Evolutionary conservation across 2,113 vertebrate species (phyloP).

Genomic region (Sialia sialis): DNA sequence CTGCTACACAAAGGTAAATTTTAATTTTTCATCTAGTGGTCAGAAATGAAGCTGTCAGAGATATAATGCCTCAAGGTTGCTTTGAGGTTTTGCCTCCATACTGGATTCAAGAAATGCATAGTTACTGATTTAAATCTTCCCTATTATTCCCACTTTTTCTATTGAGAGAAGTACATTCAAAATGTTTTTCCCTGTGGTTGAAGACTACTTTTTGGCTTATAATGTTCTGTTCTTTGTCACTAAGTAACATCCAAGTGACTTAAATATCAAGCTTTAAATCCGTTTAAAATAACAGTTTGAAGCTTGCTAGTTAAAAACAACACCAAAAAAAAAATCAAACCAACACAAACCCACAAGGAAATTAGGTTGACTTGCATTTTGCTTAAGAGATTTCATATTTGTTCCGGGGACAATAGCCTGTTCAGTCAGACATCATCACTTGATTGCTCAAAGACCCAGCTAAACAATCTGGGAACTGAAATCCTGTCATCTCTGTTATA

Average conservation of each 20-base stretch:
- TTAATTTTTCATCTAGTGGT: neutral
- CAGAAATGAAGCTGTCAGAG: neutral
- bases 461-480: slow-evolving; percentile 54
- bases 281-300: neutral
- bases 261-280: slow-evolving; percentile 14
- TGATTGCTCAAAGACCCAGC: slow-evolving; percentile 59
- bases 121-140: neutral
- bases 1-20: neutral
- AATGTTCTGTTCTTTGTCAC: neutral
- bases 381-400: slow-evolving; percentile 46
- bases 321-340: neutral
- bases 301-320: neutral
- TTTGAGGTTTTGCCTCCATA: neutral
- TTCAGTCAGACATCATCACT: slow-evolving; percentile 66
- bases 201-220: neutral
- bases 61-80: neutral
- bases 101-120: neutral
- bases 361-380: slow-evolving; percentile 37
- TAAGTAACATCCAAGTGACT: neutral
- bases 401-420: slow-evolving; percentile 31
- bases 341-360: neutral
- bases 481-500: slow-evolving; percentile 37
- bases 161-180: neutral
- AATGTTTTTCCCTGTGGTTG: neutral
- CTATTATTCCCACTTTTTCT: neutral